Evolutionary conservation across 2,797 vertebrate genomes (phyloP).

Genomic region (Thalassophryne amazonica): DNA sequence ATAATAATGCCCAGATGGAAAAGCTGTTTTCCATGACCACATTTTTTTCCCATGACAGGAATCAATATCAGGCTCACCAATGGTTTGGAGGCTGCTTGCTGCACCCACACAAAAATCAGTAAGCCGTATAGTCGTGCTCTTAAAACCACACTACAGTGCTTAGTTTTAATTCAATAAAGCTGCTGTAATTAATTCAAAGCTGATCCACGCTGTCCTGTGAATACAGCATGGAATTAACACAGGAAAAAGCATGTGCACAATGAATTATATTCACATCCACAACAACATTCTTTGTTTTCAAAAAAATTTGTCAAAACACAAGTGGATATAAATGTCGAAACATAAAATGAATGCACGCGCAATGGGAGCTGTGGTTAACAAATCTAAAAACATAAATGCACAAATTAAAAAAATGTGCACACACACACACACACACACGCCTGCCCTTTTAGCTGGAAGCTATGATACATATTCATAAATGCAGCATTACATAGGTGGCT

Average conservation of each 20-base stretch:
- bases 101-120: slow-evolving; percentile 37
- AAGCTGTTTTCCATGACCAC: background rate
- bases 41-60: slow-evolving; percentile 1
- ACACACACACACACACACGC: background rate
- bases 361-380: slow-evolving; percentile 6
- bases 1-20: too few relatives aligned
- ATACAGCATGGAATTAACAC: slow-evolving; percentile 14
- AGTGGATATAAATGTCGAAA: too few relatives aligned
- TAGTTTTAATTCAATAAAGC: slow-evolving; percentile 43
- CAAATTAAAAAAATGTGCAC: background rate
- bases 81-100: slow-evolving; percentile 2
- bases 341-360: too few relatives aligned
- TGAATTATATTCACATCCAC: background rate
- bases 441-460: slow-evolving; percentile 26
- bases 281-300: too few relatives aligned
- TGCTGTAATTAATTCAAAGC: slow-evolving; percentile 46
- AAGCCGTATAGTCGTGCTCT: slow-evolving; percentile 39
- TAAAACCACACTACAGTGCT: slow-evolving; percentile 39
- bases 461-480: slow-evolving; percentile 60
- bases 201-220: slow-evolving; percentile 11
- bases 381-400: slow-evolving; percentile 15
- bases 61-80: slow-evolving; percentile 23
- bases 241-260: background rate
- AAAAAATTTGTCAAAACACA: too few relatives aligned
- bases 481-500: slow-evolving; percentile 39